phyloP scores from a whole-genome alignment of 2,797 vertebrate species.

The Knipowitschia caucasica region DNA sequence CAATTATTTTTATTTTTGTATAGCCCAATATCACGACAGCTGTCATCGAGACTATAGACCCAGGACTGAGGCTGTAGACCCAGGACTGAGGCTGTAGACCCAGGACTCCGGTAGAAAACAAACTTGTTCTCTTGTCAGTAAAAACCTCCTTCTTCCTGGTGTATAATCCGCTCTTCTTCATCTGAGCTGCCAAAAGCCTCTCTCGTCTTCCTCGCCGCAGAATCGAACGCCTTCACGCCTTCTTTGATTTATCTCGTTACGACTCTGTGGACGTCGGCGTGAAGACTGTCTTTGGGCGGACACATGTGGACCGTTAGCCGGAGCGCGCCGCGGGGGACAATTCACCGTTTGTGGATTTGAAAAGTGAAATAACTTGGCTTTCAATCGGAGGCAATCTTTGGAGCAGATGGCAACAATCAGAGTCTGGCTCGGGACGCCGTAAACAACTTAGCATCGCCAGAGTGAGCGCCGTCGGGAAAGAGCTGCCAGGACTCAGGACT shows the following conservation, averaged over 20 bases:
- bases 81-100: too few species aligned
- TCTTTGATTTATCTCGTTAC: constrained; percentile 3
- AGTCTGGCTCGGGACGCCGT: constrained; percentile 65
- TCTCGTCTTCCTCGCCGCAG: neutral
- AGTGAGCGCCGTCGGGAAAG: constrained; percentile 71
- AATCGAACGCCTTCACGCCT: constrained; percentile 2
- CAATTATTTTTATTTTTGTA: too few species aligned
- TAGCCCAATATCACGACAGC: too few species aligned
- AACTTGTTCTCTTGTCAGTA: too few species aligned
- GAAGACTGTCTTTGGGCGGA: constrained; percentile 18
- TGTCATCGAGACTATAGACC: too few species aligned
- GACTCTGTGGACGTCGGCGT: constrained; percentile 1
- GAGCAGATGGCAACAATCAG: constrained; percentile 75
- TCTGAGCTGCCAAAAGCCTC: neutral
- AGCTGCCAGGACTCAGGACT: constrained; percentile 66
- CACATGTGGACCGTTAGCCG: constrained; percentile 25
- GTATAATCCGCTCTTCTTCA: too few species aligned
- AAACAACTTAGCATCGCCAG: constrained; percentile 72
- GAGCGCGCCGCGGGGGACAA: constrained; percentile 37
- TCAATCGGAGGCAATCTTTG: constrained; percentile 66
- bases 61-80: too few species aligned
- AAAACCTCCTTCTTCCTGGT: too few species aligned
- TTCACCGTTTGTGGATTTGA: constrained; percentile 59
- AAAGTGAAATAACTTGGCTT: constrained; percentile 71
- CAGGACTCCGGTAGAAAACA: too few species aligned